A percentile compares a stretch with the other conserved stretches of the same genome.
phyloP scores from a whole-genome alignment of 1,140 invertebrate species.

The Drosophila auraria region DNA sequence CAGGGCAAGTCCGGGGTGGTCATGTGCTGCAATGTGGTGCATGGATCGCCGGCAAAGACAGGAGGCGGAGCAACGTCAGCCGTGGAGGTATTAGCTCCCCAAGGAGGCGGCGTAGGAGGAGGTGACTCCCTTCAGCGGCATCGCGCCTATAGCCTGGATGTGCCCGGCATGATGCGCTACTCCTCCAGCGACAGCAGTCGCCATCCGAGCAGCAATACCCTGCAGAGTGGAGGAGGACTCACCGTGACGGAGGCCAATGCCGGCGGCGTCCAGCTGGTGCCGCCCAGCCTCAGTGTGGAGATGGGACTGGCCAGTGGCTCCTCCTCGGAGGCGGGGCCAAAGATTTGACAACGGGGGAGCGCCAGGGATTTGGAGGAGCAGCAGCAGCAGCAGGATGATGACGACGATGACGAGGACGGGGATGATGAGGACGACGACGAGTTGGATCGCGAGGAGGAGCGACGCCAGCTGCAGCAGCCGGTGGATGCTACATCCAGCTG shows the following conservation, averaged over 20 bases:
- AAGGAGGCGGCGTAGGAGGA: background rate
- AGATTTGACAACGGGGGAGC: slow-evolving; percentile 84
- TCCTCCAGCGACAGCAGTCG: slow-evolving; percentile 74
- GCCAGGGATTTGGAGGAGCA: slow-evolving; percentile 49
- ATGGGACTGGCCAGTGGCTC: slow-evolving; percentile 70
- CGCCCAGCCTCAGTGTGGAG: slow-evolving; percentile 65
- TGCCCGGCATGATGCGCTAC: slow-evolving; percentile 64
- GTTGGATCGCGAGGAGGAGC: slow-evolving; percentile 25
- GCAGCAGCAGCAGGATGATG: background rate
- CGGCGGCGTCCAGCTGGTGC: slow-evolving; percentile 15
- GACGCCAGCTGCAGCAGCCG: slow-evolving; percentile 25
- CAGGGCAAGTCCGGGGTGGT: slow-evolving; percentile 1
- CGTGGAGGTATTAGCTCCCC: background rate
- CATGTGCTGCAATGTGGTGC: slow-evolving; percentile 63
- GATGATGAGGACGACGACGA: slow-evolving; percentile 18
- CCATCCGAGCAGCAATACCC: slow-evolving; percentile 80
- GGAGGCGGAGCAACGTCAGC: slow-evolving; percentile 2
- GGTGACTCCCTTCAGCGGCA: slow-evolving; percentile 54
- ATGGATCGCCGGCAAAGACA: slow-evolving; percentile 61
- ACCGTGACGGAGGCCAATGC: slow-evolving; percentile 8
- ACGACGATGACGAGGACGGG: background rate
- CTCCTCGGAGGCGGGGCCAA: slow-evolving; percentile 66
- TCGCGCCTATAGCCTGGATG: slow-evolving; percentile 82
- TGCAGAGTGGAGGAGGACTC: slow-evolving; percentile 59
- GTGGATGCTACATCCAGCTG: slow-evolving; percentile 67